Base-by-base conservation (phyloP, 2,113 vertebrate genomes). In the Rhynchopsitta pachyrhyncha region DNA sequence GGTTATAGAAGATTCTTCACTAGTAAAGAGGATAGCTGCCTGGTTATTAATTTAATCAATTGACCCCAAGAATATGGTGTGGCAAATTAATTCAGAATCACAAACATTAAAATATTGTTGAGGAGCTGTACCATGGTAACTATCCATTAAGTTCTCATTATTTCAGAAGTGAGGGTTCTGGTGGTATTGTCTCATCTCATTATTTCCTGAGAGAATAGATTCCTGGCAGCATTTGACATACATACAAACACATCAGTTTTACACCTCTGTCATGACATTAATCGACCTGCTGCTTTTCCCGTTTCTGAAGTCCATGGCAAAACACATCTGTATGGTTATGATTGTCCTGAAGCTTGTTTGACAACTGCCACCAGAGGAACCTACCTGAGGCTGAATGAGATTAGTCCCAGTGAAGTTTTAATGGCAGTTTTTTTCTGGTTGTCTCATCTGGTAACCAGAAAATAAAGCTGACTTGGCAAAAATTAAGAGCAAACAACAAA, bases 61-160 rank as follows among this genome's bases (percentile, higher is more conserved):
- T 93, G 74, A 84, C 69, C 50, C 49, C 35, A 73, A 64, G 62
- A 86, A 49, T 64, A 71, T 47, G 20, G 60, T 74, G 77, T 46
- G 15, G 60, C 46, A 79, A 93, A 91, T 63, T 35, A 81, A 81
- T 77, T 87, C 78, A 88, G 53, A 87, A 71, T 64, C 39, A 85
- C 75, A 84, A 83, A 57, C 67, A 70, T 27, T 80, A 73, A 77
- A 88, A 63, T 81, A 83, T 17, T 88, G 15, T 69, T 78, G 59
- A 92, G 47, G 33, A 92, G 41, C 16, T 85, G 17, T 85, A 81
- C 25, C 47, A 37, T 23, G 11, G 82, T 90, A 83, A 86, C 69
- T 63, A 28, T 53, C 85, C 68, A 63, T 70, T 86, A 94, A 89
- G 37, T 90, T 82, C 73, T 66, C 81, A 81, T 86, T 96, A 92